These are phyloP conservation scores for Lagodon rhomboides DNA, from an alignment of 2,797 vertebrate species.

Conservation along the genomic window DNA sequence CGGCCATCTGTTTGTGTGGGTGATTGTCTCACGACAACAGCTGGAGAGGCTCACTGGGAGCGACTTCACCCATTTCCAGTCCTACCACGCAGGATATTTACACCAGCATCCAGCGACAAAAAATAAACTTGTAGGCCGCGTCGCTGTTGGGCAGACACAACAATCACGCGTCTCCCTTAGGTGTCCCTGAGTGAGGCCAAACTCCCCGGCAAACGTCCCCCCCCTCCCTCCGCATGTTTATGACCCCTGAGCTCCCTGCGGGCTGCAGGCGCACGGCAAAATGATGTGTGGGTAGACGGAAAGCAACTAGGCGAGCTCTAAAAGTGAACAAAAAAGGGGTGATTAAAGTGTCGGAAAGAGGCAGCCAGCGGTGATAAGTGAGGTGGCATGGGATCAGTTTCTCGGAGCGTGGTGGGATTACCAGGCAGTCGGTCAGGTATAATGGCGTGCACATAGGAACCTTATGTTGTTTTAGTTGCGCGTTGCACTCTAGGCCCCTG, in stretches of 20 bases:
- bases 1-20: constrained; percentile 27
- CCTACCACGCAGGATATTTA: constrained; percentile 73
- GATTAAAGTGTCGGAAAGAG: constrained; percentile 84
- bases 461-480: constrained; percentile 27
- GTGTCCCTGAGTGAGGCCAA: constrained; percentile 74
- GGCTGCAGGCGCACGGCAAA: constrained; percentile 62
- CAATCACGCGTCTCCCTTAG: constrained; percentile 48
- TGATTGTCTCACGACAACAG: constrained; percentile 72
- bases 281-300: constrained; percentile 82
- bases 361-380: constrained; percentile 77
- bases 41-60: constrained; percentile 63
- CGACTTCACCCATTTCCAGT: constrained; percentile 47
- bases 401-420: constrained; percentile 70
- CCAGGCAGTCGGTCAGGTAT: constrained; percentile 61
- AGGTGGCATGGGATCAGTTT: constrained; percentile 73
- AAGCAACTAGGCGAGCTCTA: constrained; percentile 63
- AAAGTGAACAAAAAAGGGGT: constrained; percentile 66
- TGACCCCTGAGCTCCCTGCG: constrained; percentile 60
- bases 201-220: constrained; percentile 43
- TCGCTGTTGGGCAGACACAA: constrained; percentile 46
- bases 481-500: constrained; percentile 1
- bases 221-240: constrained; percentile 65
- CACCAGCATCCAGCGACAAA: constrained; percentile 55
- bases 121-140: constrained; percentile 62
- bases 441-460: constrained; percentile 30